phyloP scores from a whole-genome alignment of 2,888 invertebrate genomes.

The Tetragonisca angustula region DNA sequence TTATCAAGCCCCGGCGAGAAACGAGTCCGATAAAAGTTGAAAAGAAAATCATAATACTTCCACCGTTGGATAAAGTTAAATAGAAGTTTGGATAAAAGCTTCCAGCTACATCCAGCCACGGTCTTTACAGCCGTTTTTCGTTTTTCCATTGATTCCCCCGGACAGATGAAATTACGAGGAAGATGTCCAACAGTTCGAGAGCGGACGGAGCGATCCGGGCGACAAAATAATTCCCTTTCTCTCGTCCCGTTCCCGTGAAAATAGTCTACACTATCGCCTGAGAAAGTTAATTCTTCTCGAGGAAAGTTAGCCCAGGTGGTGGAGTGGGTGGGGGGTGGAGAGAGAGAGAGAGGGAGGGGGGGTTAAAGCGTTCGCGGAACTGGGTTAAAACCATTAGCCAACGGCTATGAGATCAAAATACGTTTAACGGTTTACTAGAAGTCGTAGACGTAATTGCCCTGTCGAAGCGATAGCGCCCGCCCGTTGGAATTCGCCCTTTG shows the following conservation, averaged over 20 bases:
- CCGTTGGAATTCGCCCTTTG: conserved; percentile 4
- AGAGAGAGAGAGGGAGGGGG: neutral
- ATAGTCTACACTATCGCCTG: conserved; percentile 21
- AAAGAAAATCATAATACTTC: neutral
- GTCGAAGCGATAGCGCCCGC: neutral
- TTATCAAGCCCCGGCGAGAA: neutral
- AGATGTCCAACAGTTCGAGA: conserved; percentile 16
- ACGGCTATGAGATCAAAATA: conserved; percentile 48
- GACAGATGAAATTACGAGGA: conserved; percentile 26
- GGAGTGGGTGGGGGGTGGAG: no score
- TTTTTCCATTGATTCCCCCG: conserved; percentile 25
- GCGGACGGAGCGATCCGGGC: neutral
- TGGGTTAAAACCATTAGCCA: conserved; percentile 50
- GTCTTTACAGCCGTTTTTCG: neutral
- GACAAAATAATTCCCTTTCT: conserved; percentile 32
- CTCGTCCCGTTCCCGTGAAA: neutral
- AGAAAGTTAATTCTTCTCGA: conserved; percentile 24
- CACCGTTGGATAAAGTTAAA: neutral
- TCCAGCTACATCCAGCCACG: neutral
- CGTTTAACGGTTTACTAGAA: conserved; percentile 39
- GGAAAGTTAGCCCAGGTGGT: neutral
- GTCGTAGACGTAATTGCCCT: conserved; percentile 38
- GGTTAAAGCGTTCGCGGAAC: conserved; percentile 15
- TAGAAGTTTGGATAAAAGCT: neutral
- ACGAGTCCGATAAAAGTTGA: neutral